phyloP scores from a whole-genome alignment of 2,888 invertebrate genomes.

The Ormyrus labotus region DNA sequence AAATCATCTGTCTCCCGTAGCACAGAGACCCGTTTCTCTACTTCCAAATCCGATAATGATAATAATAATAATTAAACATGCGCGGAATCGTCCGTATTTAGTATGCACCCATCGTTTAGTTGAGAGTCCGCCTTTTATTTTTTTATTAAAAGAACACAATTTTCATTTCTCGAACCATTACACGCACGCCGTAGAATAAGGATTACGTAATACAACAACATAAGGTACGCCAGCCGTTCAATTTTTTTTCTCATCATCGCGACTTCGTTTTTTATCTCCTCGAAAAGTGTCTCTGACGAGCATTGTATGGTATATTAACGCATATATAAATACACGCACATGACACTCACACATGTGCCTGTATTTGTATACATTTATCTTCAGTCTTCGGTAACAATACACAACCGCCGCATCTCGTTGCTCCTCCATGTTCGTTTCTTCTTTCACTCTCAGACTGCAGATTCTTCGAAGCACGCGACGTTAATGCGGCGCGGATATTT shows the following conservation, averaged over 20 bases:
- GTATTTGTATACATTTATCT: conserved; percentile 49
- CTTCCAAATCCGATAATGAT: conserved; percentile 55
- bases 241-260: conserved; percentile 1
- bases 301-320: conserved; percentile 12
- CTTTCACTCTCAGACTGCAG: background rate
- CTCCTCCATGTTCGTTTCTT: background rate
- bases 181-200: background rate
- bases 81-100: background rate
- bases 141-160: conserved; percentile 14
- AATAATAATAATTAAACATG: conserved; percentile 28
- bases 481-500: background rate
- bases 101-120: background rate
- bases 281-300: conserved; percentile 27
- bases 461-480: background rate
- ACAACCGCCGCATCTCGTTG: background rate
- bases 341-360: background rate
- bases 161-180: background rate
- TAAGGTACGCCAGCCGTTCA: conserved; percentile 28
- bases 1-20: conserved; percentile 1
- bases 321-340: conserved; percentile 17
- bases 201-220: conserved; percentile 45
- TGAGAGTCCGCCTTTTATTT: background rate
- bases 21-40: conserved; percentile 37
- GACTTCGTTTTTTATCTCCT: background rate
- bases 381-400: conserved; percentile 46